Evolutionary conservation across 1,140 invertebrate species (phyloP), one percentile per base, ranked within the genome.

Genomic region (Drosophila busckii): DNA sequence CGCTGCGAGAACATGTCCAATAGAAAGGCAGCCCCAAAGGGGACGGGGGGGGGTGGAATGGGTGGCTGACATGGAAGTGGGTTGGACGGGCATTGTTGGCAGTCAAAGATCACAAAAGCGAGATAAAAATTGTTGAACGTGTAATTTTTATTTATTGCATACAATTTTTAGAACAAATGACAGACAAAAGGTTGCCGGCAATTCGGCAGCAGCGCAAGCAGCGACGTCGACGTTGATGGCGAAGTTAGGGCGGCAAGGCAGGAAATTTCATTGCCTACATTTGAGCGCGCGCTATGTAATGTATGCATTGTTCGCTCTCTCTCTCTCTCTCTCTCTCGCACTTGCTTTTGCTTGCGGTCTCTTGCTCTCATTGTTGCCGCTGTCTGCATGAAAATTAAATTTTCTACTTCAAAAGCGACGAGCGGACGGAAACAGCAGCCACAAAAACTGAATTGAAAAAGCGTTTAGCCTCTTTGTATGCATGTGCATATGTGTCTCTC

Each of bases 141-240:
- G 75, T 82, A 82, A 82, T 82, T 82, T 82, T 82, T 82, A 82
- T 82, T 82, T 82, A 82, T 82, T 82, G 76, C 76, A 70, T 75
- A 82, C 75, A 82, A 82, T 82, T 82, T 71, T 82, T 75, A 70
- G 69, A 82, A 82, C 75, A 82, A 82, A 82, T 82, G 75, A 82
- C 70, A 75, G 64, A 61, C 46, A 73, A 69, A 61, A 64, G 61
- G 61, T 64, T 64, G 40, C 20, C 32, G 37, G n/a, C 34, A 50
- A 31, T n/a, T n/a, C 19, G 22, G 45, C 45, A 5, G 48, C 2
- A 19, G 26, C 41, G 7, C 12, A 12, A 5, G 23, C 25, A 7
- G 40, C 16, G 7, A n/a, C 25, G 28, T n/a, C 8, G 6, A 2
- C 15, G 13, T 34, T 9, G 31, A 2, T 4, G 28, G 15, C 9